Evolutionary conservation across 2,888 invertebrate genomes (phyloP).

Genomic region (Andrena praecox): DNA sequence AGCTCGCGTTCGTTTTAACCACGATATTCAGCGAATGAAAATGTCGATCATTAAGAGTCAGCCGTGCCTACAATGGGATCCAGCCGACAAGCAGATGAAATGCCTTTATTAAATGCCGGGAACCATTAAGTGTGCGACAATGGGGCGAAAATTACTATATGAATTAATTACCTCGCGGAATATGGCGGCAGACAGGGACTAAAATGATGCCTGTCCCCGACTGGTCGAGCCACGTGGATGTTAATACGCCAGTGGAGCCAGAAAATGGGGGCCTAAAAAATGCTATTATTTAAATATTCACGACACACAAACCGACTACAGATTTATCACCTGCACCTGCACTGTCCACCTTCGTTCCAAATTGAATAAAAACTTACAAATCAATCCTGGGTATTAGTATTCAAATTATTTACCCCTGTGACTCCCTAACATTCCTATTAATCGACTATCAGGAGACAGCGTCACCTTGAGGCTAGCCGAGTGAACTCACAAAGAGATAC

Average conservation of each 20-base stretch:
- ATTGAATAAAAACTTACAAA: too few relatives aligned
- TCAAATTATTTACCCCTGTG: too few relatives aligned
- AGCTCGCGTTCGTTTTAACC: background rate
- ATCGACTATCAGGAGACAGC: too few relatives aligned
- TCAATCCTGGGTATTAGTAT: too few relatives aligned
- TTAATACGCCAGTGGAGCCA: background rate
- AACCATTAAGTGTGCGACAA: slow-evolving; percentile 53
- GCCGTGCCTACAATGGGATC: slow-evolving; percentile 13
- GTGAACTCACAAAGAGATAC: background rate
- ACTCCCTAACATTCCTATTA: too few relatives aligned
- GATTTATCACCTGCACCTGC: background rate
- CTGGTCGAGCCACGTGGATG: background rate
- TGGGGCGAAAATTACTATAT: slow-evolving; percentile 59
- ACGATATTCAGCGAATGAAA: slow-evolving; percentile 24
- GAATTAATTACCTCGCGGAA: slow-evolving; percentile 61
- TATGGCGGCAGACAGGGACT: slow-evolving; percentile 1
- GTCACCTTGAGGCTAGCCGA: too few relatives aligned
- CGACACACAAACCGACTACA: background rate
- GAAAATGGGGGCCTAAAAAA: background rate
- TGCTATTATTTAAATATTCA: background rate
- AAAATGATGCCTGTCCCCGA: background rate
- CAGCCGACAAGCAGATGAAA: slow-evolving; percentile 28
- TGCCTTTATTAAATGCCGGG: slow-evolving; percentile 63
- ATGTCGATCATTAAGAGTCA: slow-evolving; percentile 29
- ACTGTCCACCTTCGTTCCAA: too few relatives aligned